Evolutionary conservation across 2,888 invertebrate species (phyloP).

Genomic region (Cosmia pyralina): DNA sequence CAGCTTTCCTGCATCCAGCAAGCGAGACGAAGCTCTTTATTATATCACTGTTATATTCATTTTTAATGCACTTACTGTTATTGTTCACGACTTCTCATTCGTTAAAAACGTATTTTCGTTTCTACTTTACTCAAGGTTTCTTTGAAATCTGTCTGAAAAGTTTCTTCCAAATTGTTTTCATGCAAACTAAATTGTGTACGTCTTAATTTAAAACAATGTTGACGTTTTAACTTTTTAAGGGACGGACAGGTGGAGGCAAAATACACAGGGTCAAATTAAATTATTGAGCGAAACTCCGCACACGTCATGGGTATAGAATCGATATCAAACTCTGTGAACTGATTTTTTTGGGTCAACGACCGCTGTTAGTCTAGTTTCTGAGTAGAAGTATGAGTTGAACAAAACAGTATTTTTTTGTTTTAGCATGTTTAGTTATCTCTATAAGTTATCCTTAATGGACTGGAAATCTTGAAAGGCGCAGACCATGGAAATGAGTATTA

Average conservation of each 20-base stretch:
- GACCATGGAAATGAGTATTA: neutral
- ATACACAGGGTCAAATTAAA: too few species aligned
- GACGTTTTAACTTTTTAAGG: slow-evolving; percentile 8
- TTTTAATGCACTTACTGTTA: slow-evolving; percentile 66
- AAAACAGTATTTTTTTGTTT: neutral
- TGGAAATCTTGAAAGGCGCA: neutral
- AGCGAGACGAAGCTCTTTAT: slow-evolving; percentile 52
- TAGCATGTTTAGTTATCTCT: neutral
- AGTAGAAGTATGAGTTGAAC: neutral
- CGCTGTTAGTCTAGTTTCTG: neutral
- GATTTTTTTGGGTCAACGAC: neutral
- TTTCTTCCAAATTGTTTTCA: slow-evolving; percentile 33
- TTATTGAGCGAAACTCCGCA: too few species aligned
- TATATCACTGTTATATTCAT: slow-evolving; percentile 53
- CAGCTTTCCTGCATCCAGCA: slow-evolving; percentile 13
- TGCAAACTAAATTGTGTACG: slow-evolving; percentile 28
- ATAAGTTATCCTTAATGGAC: neutral
- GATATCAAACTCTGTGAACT: too few species aligned
- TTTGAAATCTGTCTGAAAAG: slow-evolving; percentile 56
- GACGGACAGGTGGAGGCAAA: neutral
- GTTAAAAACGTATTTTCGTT: slow-evolving; percentile 58
- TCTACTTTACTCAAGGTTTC: slow-evolving; percentile 50
- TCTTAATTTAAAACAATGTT: slow-evolving; percentile 19
- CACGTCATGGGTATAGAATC: too few species aligned
- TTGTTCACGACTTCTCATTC: slow-evolving; percentile 59